Conservation (phyloP, 2,113 vertebrate species). For the Columba janthina region DNA sequence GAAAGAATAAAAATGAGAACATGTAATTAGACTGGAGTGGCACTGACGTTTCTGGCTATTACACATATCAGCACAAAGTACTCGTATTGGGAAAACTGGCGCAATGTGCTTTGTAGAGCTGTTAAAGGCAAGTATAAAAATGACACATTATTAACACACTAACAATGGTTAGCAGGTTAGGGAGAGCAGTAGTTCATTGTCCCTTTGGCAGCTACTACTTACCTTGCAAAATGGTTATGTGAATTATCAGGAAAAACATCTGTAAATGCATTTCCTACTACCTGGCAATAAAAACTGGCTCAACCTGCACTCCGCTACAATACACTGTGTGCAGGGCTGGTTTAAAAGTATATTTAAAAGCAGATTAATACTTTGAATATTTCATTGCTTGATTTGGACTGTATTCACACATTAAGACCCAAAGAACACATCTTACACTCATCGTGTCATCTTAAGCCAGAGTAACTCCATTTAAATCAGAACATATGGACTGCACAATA, state of each 20-base stretch:
- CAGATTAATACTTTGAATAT: neutral
- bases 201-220: neutral
- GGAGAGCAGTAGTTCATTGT: neutral
- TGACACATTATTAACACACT: neutral
- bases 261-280: neutral
- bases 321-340: rapidly evolving
- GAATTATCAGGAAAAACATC: neutral
- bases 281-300: neutral
- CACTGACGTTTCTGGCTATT: neutral
- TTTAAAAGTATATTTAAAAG: neutral
- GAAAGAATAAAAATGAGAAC: neutral
- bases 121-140: neutral
- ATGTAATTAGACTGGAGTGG: neutral
- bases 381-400: neutral
- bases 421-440: neutral
- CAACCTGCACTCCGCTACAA: neutral
- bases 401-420: neutral
- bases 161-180: neutral
- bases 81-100: neutral
- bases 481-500: rapidly evolving
- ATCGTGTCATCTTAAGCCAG: neutral
- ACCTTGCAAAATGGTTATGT: neutral
- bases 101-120: neutral
- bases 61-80: rapidly evolving
- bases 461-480: neutral